Percentiles rank a stretch among this genome's conserved stretches.
These are phyloP conservation scores for Semnornis frantzii DNA, from an alignment of 2,113 vertebrate genomes.

Conservation along the genomic window DNA sequence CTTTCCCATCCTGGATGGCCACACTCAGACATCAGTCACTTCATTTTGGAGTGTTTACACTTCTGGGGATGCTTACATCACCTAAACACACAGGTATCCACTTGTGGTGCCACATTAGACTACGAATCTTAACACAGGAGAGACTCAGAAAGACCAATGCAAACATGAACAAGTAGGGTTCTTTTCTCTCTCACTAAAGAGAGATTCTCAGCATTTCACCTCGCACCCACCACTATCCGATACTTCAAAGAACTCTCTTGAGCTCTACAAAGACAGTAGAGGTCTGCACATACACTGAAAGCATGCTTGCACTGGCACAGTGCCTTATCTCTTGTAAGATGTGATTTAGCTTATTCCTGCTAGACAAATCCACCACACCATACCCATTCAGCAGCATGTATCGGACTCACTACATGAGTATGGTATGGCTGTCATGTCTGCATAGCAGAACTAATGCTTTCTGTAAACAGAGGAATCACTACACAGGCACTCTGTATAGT, in stretches of 20 bases:
- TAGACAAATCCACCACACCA: not conserved
- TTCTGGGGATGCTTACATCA: not conserved
- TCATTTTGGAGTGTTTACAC: not conserved
- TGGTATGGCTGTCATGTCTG: accelerated
- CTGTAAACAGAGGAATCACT: not conserved
- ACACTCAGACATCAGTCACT: not conserved
- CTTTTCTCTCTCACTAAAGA: not conserved
- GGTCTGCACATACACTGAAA: not conserved
- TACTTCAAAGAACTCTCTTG: not conserved
- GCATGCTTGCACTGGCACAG: not conserved
- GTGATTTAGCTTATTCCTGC: not conserved
- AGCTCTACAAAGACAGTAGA: not conserved
- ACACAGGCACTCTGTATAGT: not conserved
- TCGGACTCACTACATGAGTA: accelerated
- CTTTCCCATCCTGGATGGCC: not conserved
- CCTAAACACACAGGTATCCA: not conserved
- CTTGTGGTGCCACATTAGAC: not conserved
- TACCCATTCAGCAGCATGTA: accelerated
- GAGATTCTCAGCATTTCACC: not conserved
- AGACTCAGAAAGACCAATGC: not conserved
- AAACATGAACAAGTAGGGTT: not conserved
- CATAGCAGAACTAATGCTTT: not conserved
- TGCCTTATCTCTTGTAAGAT: not conserved
- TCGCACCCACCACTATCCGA: not conserved
- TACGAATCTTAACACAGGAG: not conserved